Conservation (phyloP, 2,888 invertebrate species). For the Cheilosia grossa region DNA sequence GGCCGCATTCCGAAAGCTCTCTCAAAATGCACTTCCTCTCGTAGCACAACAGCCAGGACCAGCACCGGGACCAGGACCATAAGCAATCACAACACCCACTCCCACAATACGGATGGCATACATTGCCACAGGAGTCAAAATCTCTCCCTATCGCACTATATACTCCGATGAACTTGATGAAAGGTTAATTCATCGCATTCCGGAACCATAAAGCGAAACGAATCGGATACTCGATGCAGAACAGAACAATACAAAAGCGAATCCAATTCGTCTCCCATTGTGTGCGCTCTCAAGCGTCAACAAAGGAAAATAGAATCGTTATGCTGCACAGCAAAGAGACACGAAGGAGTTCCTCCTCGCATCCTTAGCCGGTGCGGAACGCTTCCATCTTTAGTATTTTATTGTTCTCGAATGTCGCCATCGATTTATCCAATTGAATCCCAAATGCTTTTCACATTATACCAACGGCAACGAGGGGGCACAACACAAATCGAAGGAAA, state of each 20-base stretch:
- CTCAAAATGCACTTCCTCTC: slow-evolving; percentile 17
- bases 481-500: slow-evolving; percentile 15
- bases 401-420: slow-evolving; percentile 60
- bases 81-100: slow-evolving; percentile 19
- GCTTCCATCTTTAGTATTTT: slow-evolving; percentile 33
- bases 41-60: slow-evolving; percentile 9
- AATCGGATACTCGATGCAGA: slow-evolving; percentile 38
- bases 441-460: slow-evolving; percentile 53
- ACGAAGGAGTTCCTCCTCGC: neutral
- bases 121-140: slow-evolving; percentile 35
- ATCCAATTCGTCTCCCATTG: slow-evolving; percentile 38
- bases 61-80: neutral
- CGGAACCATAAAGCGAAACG: slow-evolving; percentile 48
- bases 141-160: neutral
- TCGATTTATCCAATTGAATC: slow-evolving; percentile 64
- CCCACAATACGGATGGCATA: slow-evolving; percentile 1
- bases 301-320: slow-evolving; percentile 12
- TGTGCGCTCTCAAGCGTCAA: slow-evolving; percentile 21
- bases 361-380: neutral
- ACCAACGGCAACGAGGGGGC: neutral
- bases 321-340: slow-evolving; percentile 12
- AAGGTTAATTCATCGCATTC: slow-evolving; percentile 63
- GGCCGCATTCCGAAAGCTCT: neutral
- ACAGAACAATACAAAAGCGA: slow-evolving; percentile 36
- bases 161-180: slow-evolving; percentile 46